Evolutionary conservation across 2,113 vertebrate species (phyloP).

Genomic region (Gavia stellata): DNA sequence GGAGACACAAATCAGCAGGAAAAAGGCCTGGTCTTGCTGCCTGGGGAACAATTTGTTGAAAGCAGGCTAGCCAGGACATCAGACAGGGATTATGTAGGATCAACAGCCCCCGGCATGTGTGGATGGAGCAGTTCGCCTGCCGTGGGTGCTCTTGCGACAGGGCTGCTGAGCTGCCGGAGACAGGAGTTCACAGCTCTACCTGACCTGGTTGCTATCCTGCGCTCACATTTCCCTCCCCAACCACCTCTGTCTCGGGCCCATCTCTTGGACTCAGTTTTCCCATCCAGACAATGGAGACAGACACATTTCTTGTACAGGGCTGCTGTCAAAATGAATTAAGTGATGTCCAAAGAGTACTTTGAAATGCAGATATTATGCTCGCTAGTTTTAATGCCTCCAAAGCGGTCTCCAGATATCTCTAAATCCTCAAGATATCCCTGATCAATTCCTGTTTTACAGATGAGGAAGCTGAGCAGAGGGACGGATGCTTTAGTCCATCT

Average conservation of each 20-base stretch:
- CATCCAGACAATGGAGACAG: not conserved
- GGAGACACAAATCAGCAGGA: not conserved
- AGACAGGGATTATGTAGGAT: not conserved
- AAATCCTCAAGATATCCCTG: conserved; percentile 50
- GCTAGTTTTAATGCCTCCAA: conserved; percentile 30
- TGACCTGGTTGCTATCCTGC: not conserved
- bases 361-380: conserved; percentile 58
- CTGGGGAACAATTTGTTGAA: not conserved
- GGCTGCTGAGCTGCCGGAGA: not conserved
- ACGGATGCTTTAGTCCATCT: not conserved
- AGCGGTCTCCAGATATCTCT: conserved; percentile 55
- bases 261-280: not conserved
- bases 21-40: not conserved
- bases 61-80: not conserved
- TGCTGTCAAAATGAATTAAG: conserved; percentile 62
- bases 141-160: not conserved
- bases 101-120: accelerated
- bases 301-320: not conserved
- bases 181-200: not conserved
- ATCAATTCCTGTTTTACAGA: conserved; percentile 56
- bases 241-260: accelerated
- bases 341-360: conserved; percentile 49
- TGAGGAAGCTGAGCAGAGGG: not conserved
- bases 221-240: not conserved
- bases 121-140: not conserved